phyloP scores from a whole-genome alignment of 64 coral and sea anemone genomes.

The Stichodactyla mertensii region DNA sequence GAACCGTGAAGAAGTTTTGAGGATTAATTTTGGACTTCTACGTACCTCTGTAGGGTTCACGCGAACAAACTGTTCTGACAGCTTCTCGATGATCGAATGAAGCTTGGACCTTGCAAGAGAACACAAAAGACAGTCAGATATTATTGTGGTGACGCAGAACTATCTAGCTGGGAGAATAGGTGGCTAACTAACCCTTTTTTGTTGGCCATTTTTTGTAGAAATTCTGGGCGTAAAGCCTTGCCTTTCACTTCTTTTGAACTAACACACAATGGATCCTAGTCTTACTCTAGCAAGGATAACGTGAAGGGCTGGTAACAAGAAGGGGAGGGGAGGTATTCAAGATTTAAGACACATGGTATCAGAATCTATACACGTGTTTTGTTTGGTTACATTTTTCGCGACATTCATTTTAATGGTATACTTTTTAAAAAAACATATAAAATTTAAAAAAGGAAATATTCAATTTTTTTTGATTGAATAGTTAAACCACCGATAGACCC shows the following conservation, averaged over 20 bases:
- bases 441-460: too few relatives aligned
- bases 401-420: too few relatives aligned
- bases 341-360: too few relatives aligned
- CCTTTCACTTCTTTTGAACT: not conserved
- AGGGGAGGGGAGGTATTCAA: too few relatives aligned
- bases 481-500: too few relatives aligned
- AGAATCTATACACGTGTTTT: too few relatives aligned
- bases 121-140: not conserved
- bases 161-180: not conserved
- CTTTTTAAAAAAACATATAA: too few relatives aligned
- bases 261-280: too few relatives aligned
- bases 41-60: not conserved
- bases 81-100: conserved; percentile 31
- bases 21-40: not conserved
- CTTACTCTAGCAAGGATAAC: too few relatives aligned
- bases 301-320: too few relatives aligned
- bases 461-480: too few relatives aligned
- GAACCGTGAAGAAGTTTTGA: not conserved
- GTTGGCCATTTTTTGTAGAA: not conserved
- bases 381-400: too few relatives aligned
- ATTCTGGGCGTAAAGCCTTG: not conserved
- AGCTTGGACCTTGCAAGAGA: not conserved
- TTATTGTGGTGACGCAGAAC: not conserved
- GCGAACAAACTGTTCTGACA: conserved; percentile 17
- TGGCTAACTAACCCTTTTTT: conserved; percentile 9